A percentile compares a stretch with the other conserved stretches of the same genome.
Conservation (phyloP, 2,113 vertebrate genomes). For the Sebastes fasciatus region DNA sequence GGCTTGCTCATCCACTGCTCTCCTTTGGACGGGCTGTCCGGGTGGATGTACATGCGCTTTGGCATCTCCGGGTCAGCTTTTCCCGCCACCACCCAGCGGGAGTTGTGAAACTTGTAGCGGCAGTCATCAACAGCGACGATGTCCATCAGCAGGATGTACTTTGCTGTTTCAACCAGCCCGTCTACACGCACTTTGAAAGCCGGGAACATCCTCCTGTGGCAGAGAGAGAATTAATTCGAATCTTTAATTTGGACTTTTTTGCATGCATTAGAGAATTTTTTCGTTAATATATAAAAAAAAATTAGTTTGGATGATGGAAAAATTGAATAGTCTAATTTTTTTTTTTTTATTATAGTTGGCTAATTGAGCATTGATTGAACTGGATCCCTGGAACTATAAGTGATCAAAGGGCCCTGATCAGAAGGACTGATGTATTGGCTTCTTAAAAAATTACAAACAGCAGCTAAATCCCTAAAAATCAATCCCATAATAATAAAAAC, state of each 20-base stretch:
- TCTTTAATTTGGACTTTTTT: background rate
- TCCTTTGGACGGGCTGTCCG: slow-evolving; percentile 95
- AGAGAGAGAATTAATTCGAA: background rate
- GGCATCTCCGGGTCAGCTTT: slow-evolving; percentile 99
- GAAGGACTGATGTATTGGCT: background rate
- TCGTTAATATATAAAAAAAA: too few species aligned
- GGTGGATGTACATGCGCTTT: slow-evolving; percentile 99
- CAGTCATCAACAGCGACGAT: slow-evolving; percentile 95
- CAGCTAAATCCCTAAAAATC: background rate
- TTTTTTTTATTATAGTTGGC: background rate
- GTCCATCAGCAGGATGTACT: slow-evolving; percentile 97
- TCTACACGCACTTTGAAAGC: slow-evolving; percentile 96
- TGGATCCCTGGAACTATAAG: too few species aligned
- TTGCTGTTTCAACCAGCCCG: slow-evolving; percentile 93
- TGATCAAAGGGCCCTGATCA: background rate
- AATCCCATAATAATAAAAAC: background rate
- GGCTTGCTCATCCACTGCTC: slow-evolving; percentile 99
- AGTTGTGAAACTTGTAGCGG: slow-evolving; percentile 97
- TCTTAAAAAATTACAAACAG: background rate
- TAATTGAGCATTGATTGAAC: background rate
- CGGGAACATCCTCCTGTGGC: slow-evolving; percentile 96
- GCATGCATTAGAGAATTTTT: too few species aligned
- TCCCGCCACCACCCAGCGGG: slow-evolving; percentile 95
- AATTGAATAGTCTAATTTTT: background rate
- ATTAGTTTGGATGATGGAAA: too few species aligned